These are phyloP conservation scores for Scolopax rusticola DNA, from an alignment of 2,797 vertebrate species.

Conservation along the genomic window DNA sequence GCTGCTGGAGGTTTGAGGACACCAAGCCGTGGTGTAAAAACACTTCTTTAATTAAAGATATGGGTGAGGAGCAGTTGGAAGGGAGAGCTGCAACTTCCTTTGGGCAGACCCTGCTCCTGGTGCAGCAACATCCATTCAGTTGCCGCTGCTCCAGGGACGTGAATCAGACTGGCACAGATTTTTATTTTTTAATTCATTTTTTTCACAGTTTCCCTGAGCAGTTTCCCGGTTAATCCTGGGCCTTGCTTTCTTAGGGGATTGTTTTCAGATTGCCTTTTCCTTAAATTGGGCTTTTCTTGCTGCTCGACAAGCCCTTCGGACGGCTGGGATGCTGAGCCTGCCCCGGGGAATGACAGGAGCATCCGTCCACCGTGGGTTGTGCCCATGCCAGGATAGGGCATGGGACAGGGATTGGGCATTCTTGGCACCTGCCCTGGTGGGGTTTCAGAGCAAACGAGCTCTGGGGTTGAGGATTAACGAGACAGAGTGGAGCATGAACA, in stretches of 20 bases:
- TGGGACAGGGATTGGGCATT: fast-evolving
- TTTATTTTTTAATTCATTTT: neutral
- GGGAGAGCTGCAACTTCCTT: neutral
- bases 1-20: neutral
- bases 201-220: neutral
- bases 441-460: neutral
- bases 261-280: neutral
- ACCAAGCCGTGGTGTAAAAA: neutral
- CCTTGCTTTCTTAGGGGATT: neutral
- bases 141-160: neutral
- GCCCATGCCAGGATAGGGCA: fast-evolving
- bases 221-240: neutral
- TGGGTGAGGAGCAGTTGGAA: neutral
- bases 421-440: neutral
- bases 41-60: neutral
- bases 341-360: neutral
- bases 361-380: fast-evolving
- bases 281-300: neutral
- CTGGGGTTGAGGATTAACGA: neutral
- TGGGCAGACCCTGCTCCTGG: neutral
- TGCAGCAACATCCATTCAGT: neutral
- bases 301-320: neutral
- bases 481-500: neutral
- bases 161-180: neutral
- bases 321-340: fast-evolving